Conservation (phyloP, 2,797 vertebrate genomes). For the Rhinichthys osculus region DNA sequence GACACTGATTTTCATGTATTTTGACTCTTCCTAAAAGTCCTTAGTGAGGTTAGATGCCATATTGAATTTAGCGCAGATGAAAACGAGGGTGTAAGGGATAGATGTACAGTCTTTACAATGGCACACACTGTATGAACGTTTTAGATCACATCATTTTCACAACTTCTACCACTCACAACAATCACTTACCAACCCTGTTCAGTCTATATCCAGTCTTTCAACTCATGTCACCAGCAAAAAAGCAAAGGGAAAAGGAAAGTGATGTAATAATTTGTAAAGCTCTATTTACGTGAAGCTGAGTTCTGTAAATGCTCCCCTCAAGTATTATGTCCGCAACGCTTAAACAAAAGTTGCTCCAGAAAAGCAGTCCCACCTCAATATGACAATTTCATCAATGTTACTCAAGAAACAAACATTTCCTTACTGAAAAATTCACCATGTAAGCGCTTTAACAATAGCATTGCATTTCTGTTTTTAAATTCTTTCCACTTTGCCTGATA, state of each 20-base stretch:
- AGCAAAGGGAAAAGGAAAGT: not conserved
- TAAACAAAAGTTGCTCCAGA: constrained; percentile 1
- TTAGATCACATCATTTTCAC: not conserved
- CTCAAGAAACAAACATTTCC: not conserved
- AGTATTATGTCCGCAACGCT: not conserved
- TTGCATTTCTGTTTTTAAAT: not conserved
- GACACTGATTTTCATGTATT: not conserved
- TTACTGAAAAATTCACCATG: not conserved
- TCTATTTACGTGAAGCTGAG: not conserved
- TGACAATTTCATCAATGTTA: not conserved
- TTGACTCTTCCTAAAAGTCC: not conserved
- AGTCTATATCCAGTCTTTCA: not conserved
- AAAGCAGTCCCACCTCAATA: not conserved
- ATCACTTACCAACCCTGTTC: not conserved
- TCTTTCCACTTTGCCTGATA: not conserved
- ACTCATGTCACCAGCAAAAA: not conserved
- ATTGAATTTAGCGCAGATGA: not conserved
- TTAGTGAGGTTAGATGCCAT: not conserved
- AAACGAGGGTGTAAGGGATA: not conserved
- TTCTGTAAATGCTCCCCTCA: not conserved
- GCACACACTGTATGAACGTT: not conserved
- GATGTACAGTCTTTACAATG: not conserved
- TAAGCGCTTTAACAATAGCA: not conserved
- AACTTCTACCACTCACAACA: no score
- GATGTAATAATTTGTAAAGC: constrained; percentile 15